Conservation (phyloP, 2,888 invertebrate genomes). For the Oligia latruncula region DNA sequence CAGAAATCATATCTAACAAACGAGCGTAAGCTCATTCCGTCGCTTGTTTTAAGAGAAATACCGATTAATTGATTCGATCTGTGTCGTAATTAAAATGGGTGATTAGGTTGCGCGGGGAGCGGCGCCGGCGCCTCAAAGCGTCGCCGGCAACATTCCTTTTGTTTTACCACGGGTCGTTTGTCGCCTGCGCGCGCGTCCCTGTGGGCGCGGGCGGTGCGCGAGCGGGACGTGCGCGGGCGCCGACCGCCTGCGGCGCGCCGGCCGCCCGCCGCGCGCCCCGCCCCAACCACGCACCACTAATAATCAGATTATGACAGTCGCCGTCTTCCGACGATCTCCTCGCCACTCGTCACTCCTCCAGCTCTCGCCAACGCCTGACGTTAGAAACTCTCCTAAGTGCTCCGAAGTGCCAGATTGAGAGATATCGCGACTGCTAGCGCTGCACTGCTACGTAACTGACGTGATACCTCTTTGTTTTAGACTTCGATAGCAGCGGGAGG, state of each 20-base stretch:
- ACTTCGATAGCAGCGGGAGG: slow-evolving; percentile 70
- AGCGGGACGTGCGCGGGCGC: slow-evolving; percentile 86
- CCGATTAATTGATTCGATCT: slow-evolving; percentile 90
- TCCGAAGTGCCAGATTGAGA: slow-evolving; percentile 65
- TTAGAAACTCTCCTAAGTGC: slow-evolving; percentile 47
- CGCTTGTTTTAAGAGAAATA: slow-evolving; percentile 89
- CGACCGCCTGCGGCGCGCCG: slow-evolving; percentile 86
- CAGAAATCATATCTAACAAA: slow-evolving; percentile 80
- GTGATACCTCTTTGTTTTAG: slow-evolving; percentile 74
- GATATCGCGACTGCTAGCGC: slow-evolving; percentile 65
- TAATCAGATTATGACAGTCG: slow-evolving; percentile 90
- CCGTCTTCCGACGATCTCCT: slow-evolving; percentile 77
- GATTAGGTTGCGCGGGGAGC: slow-evolving; percentile 88
- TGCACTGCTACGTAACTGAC: slow-evolving; percentile 67
- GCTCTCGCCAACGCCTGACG: slow-evolving; percentile 74
- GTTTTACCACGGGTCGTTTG: slow-evolving; percentile 90
- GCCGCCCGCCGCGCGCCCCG: slow-evolving; percentile 88
- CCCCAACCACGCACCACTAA: slow-evolving; percentile 85
- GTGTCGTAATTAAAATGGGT: slow-evolving; percentile 90
- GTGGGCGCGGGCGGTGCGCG: slow-evolving; percentile 62
- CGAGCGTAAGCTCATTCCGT: slow-evolving; percentile 81
- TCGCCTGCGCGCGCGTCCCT: slow-evolving; percentile 84
- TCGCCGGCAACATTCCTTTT: slow-evolving; percentile 90
- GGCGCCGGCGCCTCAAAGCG: slow-evolving; percentile 90
- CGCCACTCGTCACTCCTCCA: slow-evolving; percentile 83